Conservation (phyloP, 2,113 vertebrate genomes). For the Perca flavescens region DNA sequence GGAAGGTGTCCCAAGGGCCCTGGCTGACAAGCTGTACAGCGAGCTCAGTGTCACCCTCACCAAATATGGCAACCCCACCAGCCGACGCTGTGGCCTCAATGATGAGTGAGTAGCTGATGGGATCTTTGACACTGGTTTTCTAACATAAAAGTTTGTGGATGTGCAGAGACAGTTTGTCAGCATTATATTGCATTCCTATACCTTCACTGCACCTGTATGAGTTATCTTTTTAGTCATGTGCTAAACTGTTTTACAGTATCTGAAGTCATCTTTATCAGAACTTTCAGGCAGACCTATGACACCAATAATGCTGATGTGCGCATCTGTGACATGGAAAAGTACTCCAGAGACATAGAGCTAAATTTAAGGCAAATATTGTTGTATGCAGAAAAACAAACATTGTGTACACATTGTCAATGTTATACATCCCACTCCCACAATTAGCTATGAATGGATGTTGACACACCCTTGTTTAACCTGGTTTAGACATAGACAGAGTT, state of each 20-base stretch:
- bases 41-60: conserved; percentile 93
- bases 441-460: not conserved
- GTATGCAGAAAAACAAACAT: not conserved
- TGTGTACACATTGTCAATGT: not conserved
- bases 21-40: conserved; percentile 93
- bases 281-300: not conserved
- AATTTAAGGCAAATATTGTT: not conserved
- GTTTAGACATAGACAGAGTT: not conserved
- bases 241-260: not conserved
- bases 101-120: conserved; percentile 89
- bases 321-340: conserved; percentile 3
- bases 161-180: not conserved
- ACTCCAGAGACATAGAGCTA: not conserved
- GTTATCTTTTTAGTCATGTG: not conserved
- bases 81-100: conserved; percentile 96
- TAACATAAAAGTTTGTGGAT: not conserved
- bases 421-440: not conserved
- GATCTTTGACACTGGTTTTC: not conserved
- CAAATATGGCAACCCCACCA: conserved; percentile 95
- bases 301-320: not conserved
- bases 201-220: not conserved
- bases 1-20: conserved; percentile 92
- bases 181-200: not conserved
- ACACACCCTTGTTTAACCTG: conserved; percentile 18
- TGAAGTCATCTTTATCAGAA: not conserved